Evolutionary conservation across 2,888 invertebrate genomes (phyloP).

Genomic region (Bursaphelenchus okinawaensis): DNA sequence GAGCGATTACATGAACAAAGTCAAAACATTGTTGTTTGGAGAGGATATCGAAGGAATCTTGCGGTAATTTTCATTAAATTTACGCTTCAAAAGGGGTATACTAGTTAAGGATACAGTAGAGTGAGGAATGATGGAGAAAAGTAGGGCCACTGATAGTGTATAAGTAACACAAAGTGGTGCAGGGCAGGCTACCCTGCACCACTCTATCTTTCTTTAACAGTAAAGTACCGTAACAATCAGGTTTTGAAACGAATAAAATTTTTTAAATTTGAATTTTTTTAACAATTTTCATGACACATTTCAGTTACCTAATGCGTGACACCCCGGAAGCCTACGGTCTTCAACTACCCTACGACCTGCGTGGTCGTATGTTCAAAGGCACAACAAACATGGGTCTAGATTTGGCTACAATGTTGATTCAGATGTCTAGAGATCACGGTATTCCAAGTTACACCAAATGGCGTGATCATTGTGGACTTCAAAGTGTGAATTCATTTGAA

Average conservation of each 20-base stretch:
- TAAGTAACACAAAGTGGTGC: no score
- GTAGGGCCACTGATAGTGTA: no score
- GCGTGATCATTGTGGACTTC: conserved; percentile 45
- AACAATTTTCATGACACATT: no score
- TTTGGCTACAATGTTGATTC: conserved; percentile 48
- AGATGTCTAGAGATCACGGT: conserved; percentile 57
- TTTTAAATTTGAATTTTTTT: no score
- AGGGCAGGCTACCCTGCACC: no score
- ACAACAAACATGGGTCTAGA: conserved; percentile 46
- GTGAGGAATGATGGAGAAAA: no score
- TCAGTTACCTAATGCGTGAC: conserved; percentile 34
- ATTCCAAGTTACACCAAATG: conserved; percentile 49
- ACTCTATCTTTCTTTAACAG: no score
- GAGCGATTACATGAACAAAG: conserved; percentile 37
- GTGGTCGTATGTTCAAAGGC: conserved; percentile 24
- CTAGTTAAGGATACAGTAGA: no score
- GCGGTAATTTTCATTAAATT: conserved; percentile 18
- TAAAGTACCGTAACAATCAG: no score
- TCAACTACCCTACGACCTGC: conserved; percentile 30
- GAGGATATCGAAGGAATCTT: conserved; percentile 36
- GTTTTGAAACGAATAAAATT: no score
- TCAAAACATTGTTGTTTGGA: conserved; percentile 30
- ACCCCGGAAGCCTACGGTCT: conserved; percentile 29
- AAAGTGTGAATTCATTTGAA: neutral
- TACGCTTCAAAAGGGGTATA: no score